Base-by-base conservation (phyloP, 2,113 vertebrate genomes). In the mouse (Mus musculus) region DNA sequence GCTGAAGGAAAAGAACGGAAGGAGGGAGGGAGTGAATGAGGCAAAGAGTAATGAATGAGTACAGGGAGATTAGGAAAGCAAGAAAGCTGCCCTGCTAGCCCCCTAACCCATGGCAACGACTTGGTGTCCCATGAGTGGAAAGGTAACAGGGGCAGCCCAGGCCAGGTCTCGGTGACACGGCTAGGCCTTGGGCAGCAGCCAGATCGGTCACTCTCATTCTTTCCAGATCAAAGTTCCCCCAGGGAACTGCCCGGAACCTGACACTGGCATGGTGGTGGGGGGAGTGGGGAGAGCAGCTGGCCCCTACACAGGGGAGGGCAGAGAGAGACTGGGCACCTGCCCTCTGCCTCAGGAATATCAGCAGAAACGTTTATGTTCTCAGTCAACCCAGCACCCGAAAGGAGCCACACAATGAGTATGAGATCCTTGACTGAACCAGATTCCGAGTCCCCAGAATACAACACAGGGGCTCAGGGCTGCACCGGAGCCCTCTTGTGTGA, bases 161-260 rank as follows among this genome's bases (percentile, higher is more conserved):
- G 95, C 96, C 94, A 96, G 93, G 93, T 87, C 96, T 95, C 78
- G 14, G 91, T n/a, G 89, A 91, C 84, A 82, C 0, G 1, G 72
- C 82, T 59, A 0, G 0, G 76, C 54, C 90, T 89, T 94, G 96
- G 93, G 92, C 80, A 33, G 54, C 72, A 78, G 94, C 96, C 96
- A 97, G 96, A 96, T 97, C 20, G 94, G 97, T 96, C 91, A 96
- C 97, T 98, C 91, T 98, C 97, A 98, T 98, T 98, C 98, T 98
- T 98, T 98, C 98, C 98, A 98, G 98, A 98, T 98, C 98, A 99
- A 97, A 98, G 98, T 97, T 98, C 96, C 98, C 97, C 93, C 95
- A 97, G 98, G 98, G 98, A 98, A 84, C 59, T 80, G 97, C 95
- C 92, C 54, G 94, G 97, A 97, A 98, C 98, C 89, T 61, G 52